These are phyloP conservation scores for Drosophila histrio DNA, from an alignment of 2,888 invertebrate species.

Conservation along the genomic window DNA sequence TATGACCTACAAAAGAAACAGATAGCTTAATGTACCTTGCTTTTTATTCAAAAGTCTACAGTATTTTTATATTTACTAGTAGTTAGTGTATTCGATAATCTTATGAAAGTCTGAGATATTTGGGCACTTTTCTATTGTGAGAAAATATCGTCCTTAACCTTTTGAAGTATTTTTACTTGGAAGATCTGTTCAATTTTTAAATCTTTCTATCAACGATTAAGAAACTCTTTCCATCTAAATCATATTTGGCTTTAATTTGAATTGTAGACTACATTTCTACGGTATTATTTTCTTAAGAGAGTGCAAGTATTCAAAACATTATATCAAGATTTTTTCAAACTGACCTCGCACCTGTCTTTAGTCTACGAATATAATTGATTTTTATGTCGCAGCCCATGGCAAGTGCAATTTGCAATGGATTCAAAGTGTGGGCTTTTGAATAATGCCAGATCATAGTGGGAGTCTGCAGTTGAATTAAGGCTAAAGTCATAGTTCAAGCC, in stretches of 20 bases:
- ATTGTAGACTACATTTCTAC: not conserved
- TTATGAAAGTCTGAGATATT: too few relatives aligned
- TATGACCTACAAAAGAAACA: too few relatives aligned
- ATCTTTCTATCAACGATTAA: not conserved
- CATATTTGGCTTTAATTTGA: not conserved
- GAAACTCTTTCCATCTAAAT: not conserved
- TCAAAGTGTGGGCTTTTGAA: slow-evolving; percentile 29
- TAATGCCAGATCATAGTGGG: slow-evolving; percentile 16
- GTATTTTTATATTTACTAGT: too few relatives aligned
- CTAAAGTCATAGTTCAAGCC: slow-evolving; percentile 54
- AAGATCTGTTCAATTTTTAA: too few relatives aligned
- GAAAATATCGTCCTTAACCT: too few relatives aligned
- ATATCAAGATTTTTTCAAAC: not conserved
- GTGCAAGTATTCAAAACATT: too few relatives aligned
- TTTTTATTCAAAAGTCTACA: too few relatives aligned
- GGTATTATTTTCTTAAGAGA: not conserved
- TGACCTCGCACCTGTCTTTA: slow-evolving; percentile 12
- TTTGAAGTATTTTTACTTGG: too few relatives aligned
- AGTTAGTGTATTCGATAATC: too few relatives aligned
- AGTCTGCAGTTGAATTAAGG: slow-evolving; percentile 23
- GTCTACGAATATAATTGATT: slow-evolving; percentile 39
- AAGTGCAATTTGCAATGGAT: not conserved
- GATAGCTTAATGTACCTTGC: too few relatives aligned
- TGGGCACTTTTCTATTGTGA: too few relatives aligned
- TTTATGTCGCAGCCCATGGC: slow-evolving; percentile 23